Conservation (phyloP, 2,113 vertebrate genomes). For the Podarcis muralis region DNA sequence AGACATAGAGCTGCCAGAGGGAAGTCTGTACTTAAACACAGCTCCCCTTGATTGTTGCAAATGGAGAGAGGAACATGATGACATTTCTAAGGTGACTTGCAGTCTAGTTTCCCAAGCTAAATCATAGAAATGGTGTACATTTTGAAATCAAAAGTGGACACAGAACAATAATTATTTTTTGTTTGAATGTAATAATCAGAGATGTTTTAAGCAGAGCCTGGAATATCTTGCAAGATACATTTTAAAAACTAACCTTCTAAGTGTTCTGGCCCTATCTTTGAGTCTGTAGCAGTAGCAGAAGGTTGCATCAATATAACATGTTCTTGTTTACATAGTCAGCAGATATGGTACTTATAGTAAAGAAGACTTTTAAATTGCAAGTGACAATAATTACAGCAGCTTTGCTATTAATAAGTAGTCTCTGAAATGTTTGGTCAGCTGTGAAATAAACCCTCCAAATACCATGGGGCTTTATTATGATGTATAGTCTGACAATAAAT, state of each 20-base stretch:
- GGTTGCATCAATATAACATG: background rate
- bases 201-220: background rate
- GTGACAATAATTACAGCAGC: background rate
- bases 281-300: background rate
- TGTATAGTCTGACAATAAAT: background rate
- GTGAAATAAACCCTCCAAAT: background rate
- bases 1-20: slow-evolving; percentile 35
- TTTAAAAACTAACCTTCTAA: background rate
- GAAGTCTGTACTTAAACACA: slow-evolving; percentile 40
- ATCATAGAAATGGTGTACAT: background rate
- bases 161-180: background rate
- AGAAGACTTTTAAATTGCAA: background rate
- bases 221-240: background rate
- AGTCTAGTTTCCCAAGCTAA: background rate
- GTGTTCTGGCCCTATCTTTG: background rate
- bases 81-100: slow-evolving; percentile 35
- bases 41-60: slow-evolving; percentile 36
- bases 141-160: background rate
- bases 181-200: background rate
- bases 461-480: background rate
- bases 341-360: background rate
- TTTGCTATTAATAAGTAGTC: background rate
- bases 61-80: slow-evolving; percentile 41
- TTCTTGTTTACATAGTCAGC: background rate
- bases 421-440: background rate